phyloP scores from a whole-genome alignment of 2,113 vertebrate species.

The Corythaeola cristata region DNA sequence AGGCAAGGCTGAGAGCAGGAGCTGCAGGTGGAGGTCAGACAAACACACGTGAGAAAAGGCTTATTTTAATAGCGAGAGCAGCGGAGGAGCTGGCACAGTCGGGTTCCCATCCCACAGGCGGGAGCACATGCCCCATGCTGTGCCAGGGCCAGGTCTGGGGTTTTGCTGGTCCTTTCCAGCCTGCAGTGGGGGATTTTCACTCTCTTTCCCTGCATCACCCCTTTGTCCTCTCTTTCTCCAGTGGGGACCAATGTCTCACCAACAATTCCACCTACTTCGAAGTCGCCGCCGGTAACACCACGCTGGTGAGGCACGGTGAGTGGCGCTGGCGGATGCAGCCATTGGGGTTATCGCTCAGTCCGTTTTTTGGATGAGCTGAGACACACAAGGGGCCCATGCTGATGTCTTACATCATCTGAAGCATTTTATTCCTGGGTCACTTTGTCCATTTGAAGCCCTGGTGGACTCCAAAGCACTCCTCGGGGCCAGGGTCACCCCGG shows the following conservation, averaged over 20 bases:
- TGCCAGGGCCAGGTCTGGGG: no score
- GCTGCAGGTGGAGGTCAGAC: not conserved
- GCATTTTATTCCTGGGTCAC: fast-evolving
- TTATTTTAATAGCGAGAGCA: not conserved
- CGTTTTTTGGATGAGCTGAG: fast-evolving
- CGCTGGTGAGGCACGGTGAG: conserved; percentile 26
- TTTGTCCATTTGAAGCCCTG: not conserved
- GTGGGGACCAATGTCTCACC: not conserved
- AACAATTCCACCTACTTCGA: conserved; percentile 30
- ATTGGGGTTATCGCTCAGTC: not conserved
- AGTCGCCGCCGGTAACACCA: fast-evolving
- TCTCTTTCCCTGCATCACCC: not conserved
- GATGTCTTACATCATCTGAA: not conserved
- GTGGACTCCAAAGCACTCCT: not conserved
- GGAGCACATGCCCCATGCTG: not conserved
- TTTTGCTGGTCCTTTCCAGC: not conserved
- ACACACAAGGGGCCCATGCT: fast-evolving
- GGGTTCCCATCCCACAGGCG: fast-evolving
- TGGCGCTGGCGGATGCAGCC: fast-evolving
- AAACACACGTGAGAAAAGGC: fast-evolving
- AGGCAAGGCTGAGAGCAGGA: not conserved
- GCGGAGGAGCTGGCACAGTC: fast-evolving
- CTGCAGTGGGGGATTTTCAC: fast-evolving
- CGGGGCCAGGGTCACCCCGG: not conserved
- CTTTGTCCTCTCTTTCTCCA: not conserved